Evolutionary conservation across 2,888 invertebrate species (phyloP).

Genomic region (Leucania comma): DNA sequence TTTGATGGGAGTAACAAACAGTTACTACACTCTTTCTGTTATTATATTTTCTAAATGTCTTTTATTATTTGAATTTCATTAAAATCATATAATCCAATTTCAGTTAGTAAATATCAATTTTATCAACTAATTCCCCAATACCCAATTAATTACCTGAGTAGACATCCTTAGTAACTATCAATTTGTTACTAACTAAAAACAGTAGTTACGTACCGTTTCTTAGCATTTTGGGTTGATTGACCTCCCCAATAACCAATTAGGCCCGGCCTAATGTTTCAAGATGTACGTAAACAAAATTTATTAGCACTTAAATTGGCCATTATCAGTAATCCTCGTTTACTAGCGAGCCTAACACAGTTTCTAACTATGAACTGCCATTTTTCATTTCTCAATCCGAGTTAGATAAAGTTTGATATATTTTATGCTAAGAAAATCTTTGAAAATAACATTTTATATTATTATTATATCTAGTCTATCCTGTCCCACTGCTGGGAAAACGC

Average conservation of each 20-base stretch:
- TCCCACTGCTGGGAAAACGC: too few relatives aligned
- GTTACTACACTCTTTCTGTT: too few relatives aligned
- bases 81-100: background rate
- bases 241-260: conserved; percentile 39
- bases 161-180: background rate
- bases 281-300: conserved; percentile 56
- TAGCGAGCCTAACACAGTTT: conserved; percentile 27
- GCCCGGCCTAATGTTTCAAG: conserved; percentile 27
- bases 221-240: conserved; percentile 18
- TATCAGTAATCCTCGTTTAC: conserved; percentile 53
- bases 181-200: conserved; percentile 9
- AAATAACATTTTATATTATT: background rate
- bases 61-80: background rate
- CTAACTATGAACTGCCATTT: conserved; percentile 57
- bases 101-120: background rate
- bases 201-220: conserved; percentile 8
- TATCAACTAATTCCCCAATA: background rate
- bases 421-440: background rate
- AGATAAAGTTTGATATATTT: conserved; percentile 25
- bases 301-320: conserved; percentile 59
- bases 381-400: conserved; percentile 47
- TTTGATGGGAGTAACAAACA: background rate
- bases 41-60: background rate
- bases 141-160: background rate
- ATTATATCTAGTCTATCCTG: too few relatives aligned